Evolutionary conservation across 2,888 invertebrate genomes (phyloP).

Genomic region (Cephus pulcher): DNA sequence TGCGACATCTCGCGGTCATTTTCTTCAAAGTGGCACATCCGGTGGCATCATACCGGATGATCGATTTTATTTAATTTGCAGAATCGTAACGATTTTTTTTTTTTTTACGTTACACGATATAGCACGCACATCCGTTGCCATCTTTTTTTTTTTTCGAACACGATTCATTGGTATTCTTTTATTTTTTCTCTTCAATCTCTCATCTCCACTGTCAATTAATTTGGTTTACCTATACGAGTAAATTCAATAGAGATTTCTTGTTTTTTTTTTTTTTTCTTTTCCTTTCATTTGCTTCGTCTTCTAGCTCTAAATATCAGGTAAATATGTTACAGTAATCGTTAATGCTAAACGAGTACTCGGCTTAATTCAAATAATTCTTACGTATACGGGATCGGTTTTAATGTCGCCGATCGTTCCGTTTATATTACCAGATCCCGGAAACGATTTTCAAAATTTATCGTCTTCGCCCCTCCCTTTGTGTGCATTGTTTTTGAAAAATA

Average conservation of each 20-base stretch:
- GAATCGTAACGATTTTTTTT: not conserved
- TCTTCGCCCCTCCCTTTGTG: not conserved
- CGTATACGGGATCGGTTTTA: not conserved
- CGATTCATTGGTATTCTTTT: slow-evolving; percentile 5
- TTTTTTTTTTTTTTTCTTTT: slow-evolving; percentile 5
- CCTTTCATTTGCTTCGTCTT: slow-evolving; percentile 21
- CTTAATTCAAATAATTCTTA: slow-evolving; percentile 22
- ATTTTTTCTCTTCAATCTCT: slow-evolving; percentile 2
- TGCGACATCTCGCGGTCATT: not conserved
- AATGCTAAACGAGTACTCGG: slow-evolving; percentile 24
- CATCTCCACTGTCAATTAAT: slow-evolving; percentile 13
- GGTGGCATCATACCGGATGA: not conserved
- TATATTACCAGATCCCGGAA: not conserved
- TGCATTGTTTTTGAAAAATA: not conserved
- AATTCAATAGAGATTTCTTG: slow-evolving; percentile 2
- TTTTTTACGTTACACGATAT: slow-evolving; percentile 20
- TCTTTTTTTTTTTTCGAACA: slow-evolving; percentile 1
- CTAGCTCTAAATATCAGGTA: slow-evolving; percentile 45
- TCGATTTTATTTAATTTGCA: not conserved
- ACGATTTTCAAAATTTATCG: not conserved
- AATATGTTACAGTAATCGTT: slow-evolving; percentile 42
- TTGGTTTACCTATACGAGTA: slow-evolving; percentile 2
- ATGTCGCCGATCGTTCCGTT: not conserved
- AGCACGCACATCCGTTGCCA: slow-evolving; percentile 22
- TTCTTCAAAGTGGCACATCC: not conserved